phyloP scores from a whole-genome alignment of 2,113 vertebrate genomes.

The Mus spicilegus region DNA sequence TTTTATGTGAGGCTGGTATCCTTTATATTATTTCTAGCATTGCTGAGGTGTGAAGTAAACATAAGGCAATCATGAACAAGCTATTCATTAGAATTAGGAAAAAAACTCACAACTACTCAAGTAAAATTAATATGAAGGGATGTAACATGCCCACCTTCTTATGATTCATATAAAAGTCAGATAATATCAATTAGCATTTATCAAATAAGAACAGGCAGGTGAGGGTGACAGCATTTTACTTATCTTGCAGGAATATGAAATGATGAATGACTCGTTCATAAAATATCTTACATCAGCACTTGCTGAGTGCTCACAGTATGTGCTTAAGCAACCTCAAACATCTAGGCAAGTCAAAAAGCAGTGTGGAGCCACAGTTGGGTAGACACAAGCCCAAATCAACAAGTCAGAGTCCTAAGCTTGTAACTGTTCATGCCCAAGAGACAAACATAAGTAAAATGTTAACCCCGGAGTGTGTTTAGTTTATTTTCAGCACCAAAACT shows the following conservation, averaged over 20 bases:
- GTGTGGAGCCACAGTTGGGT: neutral
- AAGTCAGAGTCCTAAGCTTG: neutral
- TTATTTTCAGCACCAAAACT: constrained; percentile 24
- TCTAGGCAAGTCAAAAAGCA: neutral
- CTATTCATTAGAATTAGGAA: constrained; percentile 57
- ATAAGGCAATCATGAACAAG: neutral
- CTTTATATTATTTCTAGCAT: neutral
- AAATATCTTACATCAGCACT: constrained; percentile 58
- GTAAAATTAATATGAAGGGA: constrained; percentile 68
- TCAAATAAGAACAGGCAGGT: constrained; percentile 59
- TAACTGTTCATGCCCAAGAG: neutral
- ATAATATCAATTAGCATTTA: constrained; percentile 75
- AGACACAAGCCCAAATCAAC: neutral
- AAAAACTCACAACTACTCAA: constrained; percentile 56
- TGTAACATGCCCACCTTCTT: constrained; percentile 54
- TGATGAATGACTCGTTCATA: constrained; percentile 57
- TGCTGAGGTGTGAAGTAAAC: constrained; percentile 44
- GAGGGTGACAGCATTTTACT: constrained; percentile 57
- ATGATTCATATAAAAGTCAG: constrained; percentile 64
- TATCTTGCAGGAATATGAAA: constrained; percentile 1
- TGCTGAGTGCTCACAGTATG: constrained; percentile 6
- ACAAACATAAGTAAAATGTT: constrained; percentile 6
- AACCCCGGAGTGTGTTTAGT: constrained; percentile 14
- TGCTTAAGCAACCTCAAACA: constrained; percentile 26
- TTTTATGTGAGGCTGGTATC: constrained; percentile 14